Base-by-base conservation (phyloP, 2,113 vertebrate genomes). In the Lampris megalopsis region DNA sequence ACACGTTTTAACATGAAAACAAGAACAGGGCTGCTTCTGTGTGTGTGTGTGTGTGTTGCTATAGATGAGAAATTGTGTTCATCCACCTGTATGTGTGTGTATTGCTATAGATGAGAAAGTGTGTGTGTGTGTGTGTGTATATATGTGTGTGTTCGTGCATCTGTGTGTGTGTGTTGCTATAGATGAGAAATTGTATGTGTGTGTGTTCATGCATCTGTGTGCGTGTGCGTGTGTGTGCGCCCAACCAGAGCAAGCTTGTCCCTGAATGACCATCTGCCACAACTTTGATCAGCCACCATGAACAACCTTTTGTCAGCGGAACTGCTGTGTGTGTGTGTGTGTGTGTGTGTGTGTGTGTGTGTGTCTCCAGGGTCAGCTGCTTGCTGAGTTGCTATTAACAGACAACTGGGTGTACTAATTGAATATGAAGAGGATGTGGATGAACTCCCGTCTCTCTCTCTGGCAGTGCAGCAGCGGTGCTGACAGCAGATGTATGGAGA, bases 251-350 rank as follows among this genome's bases (percentile, higher is more conserved):
- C 82, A 74, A 63, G 75, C 85, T 70, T 52, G 78, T 79, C 75
- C 48, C 82, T 79, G 86, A 81, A 76, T 81, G 75, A 72, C 83
- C 87, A 88, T 87, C 84, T 88, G 91, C 88, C 73, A 84, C 79
- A 75, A 81, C 86, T 91, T 89, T 89, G 88, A 91, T 89, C 82
- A 83, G 84, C 74, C 81, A 88, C 82, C 52, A 50, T 88, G 84
- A 89, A 81, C 88, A 67, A 79, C 77, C 63, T 77, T 89, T 88
- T 91, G 89, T 87, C 84, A 86, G 82, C 82, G 73, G 75, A 71
- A 67, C 86, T 42, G 35, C 66, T 71, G 35, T 62, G 67, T 49
- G 48, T 56, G 48, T 63, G 68, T 69, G 64, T 68, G 69, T 59
- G 63, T 42, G 59, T 75, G 72, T n/a, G 68, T 53, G 10, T 66